phyloP scores from a whole-genome alignment of 2,113 vertebrate genomes.

The Australoheros scitulus region DNA sequence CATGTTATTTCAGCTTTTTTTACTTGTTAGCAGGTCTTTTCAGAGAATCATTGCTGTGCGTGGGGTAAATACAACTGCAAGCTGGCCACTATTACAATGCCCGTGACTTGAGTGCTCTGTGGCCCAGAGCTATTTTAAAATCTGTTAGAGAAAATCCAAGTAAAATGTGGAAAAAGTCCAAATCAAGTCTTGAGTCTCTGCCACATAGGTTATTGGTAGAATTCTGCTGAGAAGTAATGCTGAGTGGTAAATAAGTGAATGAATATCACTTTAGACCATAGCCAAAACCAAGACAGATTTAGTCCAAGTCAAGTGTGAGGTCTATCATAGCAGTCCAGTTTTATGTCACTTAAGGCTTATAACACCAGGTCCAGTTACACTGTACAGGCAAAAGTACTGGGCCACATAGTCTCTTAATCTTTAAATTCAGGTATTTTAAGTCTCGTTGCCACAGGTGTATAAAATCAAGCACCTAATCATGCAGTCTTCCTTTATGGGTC shows the following conservation, averaged over 20 bases:
- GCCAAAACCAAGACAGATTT: not conserved
- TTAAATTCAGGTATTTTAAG: not conserved
- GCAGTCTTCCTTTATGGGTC: too few species aligned
- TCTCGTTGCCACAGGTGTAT: too few species aligned
- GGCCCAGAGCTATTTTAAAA: slow-evolving; percentile 11
- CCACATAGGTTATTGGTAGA: not conserved
- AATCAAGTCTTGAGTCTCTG: not conserved
- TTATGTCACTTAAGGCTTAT: not conserved
- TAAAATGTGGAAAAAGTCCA: not conserved
- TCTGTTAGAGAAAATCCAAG: not conserved
- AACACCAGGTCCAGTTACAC: not conserved
- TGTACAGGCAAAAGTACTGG: not conserved
- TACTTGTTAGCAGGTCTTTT: slow-evolving; percentile 4
- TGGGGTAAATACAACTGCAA: not conserved
- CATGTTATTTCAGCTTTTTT: slow-evolving; percentile 15
- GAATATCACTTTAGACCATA: not conserved
- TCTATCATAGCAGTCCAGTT: not conserved
- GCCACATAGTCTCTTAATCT: not conserved
- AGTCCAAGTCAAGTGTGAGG: not conserved
- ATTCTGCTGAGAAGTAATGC: not conserved
- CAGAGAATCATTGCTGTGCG: not conserved
- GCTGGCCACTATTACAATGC: not conserved
- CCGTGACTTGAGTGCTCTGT: not conserved
- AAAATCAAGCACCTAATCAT: too few species aligned
- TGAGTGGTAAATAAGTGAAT: not conserved